phyloP scores from a whole-genome alignment of 2,888 invertebrate genomes.

The Iselma pallidipennis region DNA sequence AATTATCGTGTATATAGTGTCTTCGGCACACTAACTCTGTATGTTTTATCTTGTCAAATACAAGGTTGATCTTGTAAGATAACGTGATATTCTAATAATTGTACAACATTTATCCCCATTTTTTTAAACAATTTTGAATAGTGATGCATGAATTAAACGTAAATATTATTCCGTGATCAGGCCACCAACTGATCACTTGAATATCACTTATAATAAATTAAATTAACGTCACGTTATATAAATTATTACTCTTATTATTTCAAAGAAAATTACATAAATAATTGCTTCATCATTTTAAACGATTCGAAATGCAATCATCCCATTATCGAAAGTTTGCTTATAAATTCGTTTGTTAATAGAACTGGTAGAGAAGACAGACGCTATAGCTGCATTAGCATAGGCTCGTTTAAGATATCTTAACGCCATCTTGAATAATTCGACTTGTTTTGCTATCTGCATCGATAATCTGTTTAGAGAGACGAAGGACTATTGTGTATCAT shows the following conservation, averaged over 20 bases:
- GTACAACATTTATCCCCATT: too few species aligned
- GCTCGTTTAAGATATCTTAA: conserved; percentile 44
- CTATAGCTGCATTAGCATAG: conserved; percentile 46
- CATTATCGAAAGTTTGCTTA: conserved; percentile 31
- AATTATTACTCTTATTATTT: too few species aligned
- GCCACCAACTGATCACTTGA: too few species aligned
- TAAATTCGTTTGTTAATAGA: conserved; percentile 39
- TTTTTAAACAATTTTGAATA: too few species aligned
- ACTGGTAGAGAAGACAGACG: conserved; percentile 32
- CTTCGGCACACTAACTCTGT: neutral
- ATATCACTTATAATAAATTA: too few species aligned
- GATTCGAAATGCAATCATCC: conserved; percentile 24
- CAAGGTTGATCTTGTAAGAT: neutral
- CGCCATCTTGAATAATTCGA: conserved; percentile 54
- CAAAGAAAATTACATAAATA: too few species aligned
- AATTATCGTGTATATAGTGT: conserved; percentile 28
- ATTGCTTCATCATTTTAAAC: too few species aligned
- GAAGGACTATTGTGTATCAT: conserved; percentile 52
- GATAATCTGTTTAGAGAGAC: conserved; percentile 50
- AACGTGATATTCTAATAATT: neutral
- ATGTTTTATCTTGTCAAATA: neutral
- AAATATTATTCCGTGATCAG: too few species aligned
- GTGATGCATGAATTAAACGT: too few species aligned
- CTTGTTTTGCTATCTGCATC: conserved; percentile 50
- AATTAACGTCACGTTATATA: too few species aligned